Evolutionary conservation across 2,888 invertebrate genomes (phyloP).

Genomic region (Hylaea fasciaria): DNA sequence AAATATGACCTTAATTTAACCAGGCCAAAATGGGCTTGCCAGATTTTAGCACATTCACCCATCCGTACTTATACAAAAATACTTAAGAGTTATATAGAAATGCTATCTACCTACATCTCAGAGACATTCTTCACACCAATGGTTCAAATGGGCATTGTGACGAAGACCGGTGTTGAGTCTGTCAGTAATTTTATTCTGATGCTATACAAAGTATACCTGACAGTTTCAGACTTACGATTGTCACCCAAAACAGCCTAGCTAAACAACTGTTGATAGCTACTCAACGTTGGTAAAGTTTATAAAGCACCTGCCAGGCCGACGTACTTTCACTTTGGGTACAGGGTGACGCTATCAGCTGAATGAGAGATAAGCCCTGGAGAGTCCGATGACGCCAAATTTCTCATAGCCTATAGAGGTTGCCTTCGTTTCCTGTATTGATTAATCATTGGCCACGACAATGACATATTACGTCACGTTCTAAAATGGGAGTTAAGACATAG

Average conservation of each 20-base stretch:
- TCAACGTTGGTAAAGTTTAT: slow-evolving; percentile 9
- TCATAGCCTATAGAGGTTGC: slow-evolving; percentile 16
- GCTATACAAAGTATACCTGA: neutral
- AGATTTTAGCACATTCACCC: too few relatives aligned
- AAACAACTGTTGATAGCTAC: slow-evolving; percentile 9
- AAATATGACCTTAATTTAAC: too few relatives aligned
- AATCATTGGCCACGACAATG: slow-evolving; percentile 2
- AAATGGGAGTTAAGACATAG: too few relatives aligned
- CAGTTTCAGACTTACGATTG: too few relatives aligned
- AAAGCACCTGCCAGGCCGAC: slow-evolving; percentile 30
- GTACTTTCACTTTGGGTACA: slow-evolving; percentile 30
- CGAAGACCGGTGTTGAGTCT: too few relatives aligned
- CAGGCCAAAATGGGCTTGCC: too few relatives aligned
- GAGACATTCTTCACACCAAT: too few relatives aligned
- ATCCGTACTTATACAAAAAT: too few relatives aligned
- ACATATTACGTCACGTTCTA: slow-evolving; percentile 7
- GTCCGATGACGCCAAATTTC: slow-evolving; percentile 29
- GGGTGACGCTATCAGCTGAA: slow-evolving; percentile 30
- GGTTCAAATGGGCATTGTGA: too few relatives aligned
- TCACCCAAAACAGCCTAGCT: neutral
- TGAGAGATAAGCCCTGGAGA: slow-evolving; percentile 24
- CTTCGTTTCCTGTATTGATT: slow-evolving; percentile 22
- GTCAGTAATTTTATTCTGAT: too few relatives aligned
- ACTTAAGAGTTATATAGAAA: too few relatives aligned
- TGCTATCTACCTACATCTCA: too few relatives aligned